phyloP scores from a whole-genome alignment of 1,140 invertebrate species.

The Pinna nobilis region DNA sequence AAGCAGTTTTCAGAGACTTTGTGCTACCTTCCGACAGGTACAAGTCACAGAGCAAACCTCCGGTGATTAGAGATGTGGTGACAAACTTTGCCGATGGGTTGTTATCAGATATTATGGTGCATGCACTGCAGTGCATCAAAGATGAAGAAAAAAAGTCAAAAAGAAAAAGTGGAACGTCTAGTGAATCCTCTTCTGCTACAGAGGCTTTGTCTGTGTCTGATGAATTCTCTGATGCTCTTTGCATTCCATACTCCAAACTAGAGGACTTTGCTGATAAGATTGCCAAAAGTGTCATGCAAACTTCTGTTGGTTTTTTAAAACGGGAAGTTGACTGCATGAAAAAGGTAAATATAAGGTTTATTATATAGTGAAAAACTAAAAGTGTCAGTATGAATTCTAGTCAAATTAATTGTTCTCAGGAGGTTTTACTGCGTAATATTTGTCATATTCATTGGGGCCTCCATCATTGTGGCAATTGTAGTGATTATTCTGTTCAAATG shows the following conservation, averaged over 20 bases:
- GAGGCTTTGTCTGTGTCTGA: constrained; percentile 23
- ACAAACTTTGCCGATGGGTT: constrained; percentile 8
- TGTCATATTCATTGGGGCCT: too few species aligned
- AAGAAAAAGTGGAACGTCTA: too few species aligned
- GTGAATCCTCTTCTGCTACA: neutral
- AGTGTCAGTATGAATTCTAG: too few species aligned
- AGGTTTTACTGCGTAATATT: too few species aligned
- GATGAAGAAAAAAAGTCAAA: neutral
- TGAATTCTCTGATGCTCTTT: constrained; percentile 46
- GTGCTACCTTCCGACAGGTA: neutral
- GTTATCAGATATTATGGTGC: constrained; percentile 4
- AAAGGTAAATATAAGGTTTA: constrained; percentile 15
- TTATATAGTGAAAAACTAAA: neutral
- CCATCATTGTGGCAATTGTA: too few species aligned
- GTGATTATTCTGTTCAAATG: too few species aligned
- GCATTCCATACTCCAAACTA: constrained; percentile 38
- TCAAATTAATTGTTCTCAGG: too few species aligned
- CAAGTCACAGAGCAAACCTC: neutral
- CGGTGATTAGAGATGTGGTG: neutral
- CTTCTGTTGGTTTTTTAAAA: constrained; percentile 30
- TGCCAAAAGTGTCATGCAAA: constrained; percentile 42
- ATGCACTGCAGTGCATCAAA: neutral
- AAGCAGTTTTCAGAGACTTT: constrained; percentile 24
- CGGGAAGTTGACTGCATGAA: constrained; percentile 35
- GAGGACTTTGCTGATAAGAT: constrained; percentile 49